phyloP scores from a whole-genome alignment of 2,797 vertebrate genomes.

The Rhinoraja longicauda region DNA sequence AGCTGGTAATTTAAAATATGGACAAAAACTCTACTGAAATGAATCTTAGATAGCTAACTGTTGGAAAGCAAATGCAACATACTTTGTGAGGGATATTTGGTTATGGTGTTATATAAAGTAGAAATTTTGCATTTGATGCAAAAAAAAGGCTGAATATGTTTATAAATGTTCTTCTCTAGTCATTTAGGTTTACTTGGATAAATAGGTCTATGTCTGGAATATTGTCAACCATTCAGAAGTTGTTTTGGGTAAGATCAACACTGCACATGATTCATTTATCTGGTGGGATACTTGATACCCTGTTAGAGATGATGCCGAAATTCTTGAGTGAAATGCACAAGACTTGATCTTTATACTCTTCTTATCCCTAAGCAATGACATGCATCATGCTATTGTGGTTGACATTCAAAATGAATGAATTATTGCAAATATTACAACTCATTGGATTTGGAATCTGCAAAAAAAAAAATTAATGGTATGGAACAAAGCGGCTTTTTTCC shows the following conservation, averaged over 20 bases:
- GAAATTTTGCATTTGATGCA: background rate
- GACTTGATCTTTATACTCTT: background rate
- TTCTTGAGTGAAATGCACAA: background rate
- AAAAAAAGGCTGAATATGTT: background rate
- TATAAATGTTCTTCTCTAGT: background rate
- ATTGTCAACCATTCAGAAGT: background rate
- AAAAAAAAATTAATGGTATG: too few species aligned
- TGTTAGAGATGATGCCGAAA: background rate
- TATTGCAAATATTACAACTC: background rate
- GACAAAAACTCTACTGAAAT: background rate
- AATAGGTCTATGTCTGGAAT: background rate
- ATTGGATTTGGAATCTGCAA: background rate
- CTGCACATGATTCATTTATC: background rate
- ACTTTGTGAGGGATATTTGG: background rate
- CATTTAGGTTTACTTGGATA: background rate
- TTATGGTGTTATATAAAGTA: background rate
- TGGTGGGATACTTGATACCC: background rate
- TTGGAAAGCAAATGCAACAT: background rate
- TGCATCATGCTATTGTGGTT: background rate
- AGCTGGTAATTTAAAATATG: background rate
- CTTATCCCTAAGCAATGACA: background rate
- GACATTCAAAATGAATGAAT: background rate
- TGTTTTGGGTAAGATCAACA: background rate
- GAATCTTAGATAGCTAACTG: background rate
- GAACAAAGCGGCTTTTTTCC: background rate